Evolutionary conservation across 2,888 invertebrate genomes (phyloP).

Genomic region (Metacarcinus magister): DNA sequence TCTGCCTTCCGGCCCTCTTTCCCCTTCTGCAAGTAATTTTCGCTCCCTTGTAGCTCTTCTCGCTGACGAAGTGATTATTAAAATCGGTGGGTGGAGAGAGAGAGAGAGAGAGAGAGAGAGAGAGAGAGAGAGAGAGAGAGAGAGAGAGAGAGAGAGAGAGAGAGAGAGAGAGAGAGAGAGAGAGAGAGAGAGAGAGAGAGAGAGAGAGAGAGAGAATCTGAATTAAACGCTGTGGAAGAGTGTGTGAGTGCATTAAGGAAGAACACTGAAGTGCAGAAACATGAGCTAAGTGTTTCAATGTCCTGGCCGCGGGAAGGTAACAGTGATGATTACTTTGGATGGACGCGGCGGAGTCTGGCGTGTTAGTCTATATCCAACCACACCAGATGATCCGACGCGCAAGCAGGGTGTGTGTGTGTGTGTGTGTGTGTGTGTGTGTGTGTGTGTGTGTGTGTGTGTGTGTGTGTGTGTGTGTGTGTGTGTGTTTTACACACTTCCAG

Average conservation of each 20-base stretch:
- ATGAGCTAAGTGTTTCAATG: not conserved
- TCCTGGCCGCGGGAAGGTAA: not conserved
- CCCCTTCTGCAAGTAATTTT: slow-evolving; percentile 47
- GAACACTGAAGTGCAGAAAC: not conserved
- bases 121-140: slow-evolving; percentile 46
- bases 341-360: not conserved
- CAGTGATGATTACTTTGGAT: not conserved
- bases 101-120: slow-evolving; percentile 36
- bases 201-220: not conserved
- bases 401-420: not conserved
- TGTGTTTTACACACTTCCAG: too few relatives aligned
- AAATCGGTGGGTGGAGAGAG: not conserved
- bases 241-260: not conserved
- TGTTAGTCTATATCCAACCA: not conserved
- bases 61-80: slow-evolving; percentile 71
- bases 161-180: not conserved
- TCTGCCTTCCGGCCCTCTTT: not conserved
- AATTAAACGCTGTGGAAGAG: not conserved
- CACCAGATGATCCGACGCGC: not conserved
- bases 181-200: not conserved
- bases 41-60: slow-evolving; percentile 62
- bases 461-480: not conserved
- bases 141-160: slow-evolving; percentile 15
- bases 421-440: not conserved
- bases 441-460: not conserved